Conservation (phyloP, 2,888 invertebrate genomes). For the Torymus tubicola region DNA sequence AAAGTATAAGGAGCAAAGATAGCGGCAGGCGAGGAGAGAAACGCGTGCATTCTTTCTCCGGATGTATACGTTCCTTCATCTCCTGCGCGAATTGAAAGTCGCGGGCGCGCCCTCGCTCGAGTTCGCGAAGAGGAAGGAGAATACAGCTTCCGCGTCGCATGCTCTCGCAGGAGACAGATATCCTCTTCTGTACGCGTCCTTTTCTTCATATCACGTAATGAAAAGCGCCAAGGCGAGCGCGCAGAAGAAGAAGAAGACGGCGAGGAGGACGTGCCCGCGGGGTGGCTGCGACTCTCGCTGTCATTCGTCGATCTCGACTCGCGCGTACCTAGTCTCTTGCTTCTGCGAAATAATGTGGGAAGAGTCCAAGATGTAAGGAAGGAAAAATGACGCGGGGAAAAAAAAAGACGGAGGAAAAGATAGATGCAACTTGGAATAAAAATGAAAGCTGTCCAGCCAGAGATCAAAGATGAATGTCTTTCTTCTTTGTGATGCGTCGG, state of each 20-base stretch:
- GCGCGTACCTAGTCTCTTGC: not conserved
- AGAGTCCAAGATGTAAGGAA: conserved; percentile 19
- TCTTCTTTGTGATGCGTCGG: not conserved
- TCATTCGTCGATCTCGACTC: conserved; percentile 6
- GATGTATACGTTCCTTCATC: conserved; percentile 29
- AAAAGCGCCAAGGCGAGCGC: conserved; percentile 46
- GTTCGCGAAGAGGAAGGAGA: conserved; percentile 5
- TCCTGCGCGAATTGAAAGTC: conserved; percentile 47
- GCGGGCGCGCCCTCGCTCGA: conserved; percentile 39
- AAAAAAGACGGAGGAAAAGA: conserved; percentile 2
- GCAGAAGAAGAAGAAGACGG: not conserved
- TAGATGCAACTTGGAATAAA: conserved; percentile 20
- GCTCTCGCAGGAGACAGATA: conserved; percentile 31
- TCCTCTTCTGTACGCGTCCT: conserved; percentile 1
- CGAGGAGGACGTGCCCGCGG: conserved; percentile 50
- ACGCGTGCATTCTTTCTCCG: conserved; percentile 37
- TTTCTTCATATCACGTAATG: conserved; percentile 53
- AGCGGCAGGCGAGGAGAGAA: not conserved
- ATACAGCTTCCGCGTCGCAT: conserved; percentile 30
- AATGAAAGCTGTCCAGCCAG: conserved; percentile 51
- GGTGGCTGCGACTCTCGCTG: conserved; percentile 7
- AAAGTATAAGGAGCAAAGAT: too few species aligned
- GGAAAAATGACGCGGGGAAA: not conserved
- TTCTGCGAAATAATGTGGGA: conserved; percentile 31
- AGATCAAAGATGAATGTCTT: conserved; percentile 54